phyloP scores from a whole-genome alignment of 2,888 invertebrate species.

The Lycocerus yunnanus region DNA sequence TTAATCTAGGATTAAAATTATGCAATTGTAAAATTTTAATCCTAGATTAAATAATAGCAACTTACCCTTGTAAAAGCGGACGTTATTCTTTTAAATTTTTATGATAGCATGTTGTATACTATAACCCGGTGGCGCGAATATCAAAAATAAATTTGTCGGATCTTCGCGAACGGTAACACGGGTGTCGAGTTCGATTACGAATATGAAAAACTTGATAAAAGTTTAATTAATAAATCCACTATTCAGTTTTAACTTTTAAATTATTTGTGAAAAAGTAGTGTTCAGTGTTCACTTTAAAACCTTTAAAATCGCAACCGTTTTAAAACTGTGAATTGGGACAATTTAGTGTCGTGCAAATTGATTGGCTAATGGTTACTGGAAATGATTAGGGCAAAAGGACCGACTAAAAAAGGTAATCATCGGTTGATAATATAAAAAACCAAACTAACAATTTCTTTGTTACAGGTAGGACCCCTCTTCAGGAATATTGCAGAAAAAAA shows the following conservation, averaged over 20 bases:
- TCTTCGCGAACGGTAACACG: not conserved
- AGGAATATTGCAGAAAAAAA: not conserved
- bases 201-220: not conserved
- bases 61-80: too few species aligned
- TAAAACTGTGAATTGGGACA: not conserved
- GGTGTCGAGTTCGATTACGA: not conserved
- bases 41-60: too few species aligned
- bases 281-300: not conserved
- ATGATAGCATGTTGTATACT: too few species aligned
- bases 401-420: not conserved
- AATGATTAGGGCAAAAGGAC: not conserved
- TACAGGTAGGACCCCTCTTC: not conserved
- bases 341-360: not conserved
- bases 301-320: not conserved
- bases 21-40: too few species aligned
- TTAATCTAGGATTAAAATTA: too few species aligned
- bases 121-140: not conserved
- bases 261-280: not conserved
- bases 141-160: not conserved
- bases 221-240: not conserved
- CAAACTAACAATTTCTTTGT: not conserved
- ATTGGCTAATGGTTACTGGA: not conserved
- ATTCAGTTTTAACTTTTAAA: not conserved
- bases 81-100: too few species aligned
- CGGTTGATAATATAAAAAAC: not conserved